Conservation (phyloP, 2,888 invertebrate species). For the Drepana falcataria region DNA sequence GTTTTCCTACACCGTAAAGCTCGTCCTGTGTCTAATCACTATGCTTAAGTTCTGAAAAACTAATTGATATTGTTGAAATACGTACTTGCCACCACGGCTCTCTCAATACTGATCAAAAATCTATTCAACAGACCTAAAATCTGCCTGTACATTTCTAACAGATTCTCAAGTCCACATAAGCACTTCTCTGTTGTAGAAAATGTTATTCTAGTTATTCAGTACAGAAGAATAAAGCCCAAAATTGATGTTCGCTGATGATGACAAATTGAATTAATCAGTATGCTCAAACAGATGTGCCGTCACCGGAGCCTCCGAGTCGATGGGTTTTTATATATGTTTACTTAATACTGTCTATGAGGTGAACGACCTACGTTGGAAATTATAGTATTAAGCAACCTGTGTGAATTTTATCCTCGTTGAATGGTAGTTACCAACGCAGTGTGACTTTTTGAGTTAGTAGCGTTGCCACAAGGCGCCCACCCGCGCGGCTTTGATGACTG, state of each 20-base stretch:
- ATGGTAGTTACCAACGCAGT: conserved; percentile 21
- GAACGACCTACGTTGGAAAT: conserved; percentile 45
- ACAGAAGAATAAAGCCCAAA: neutral
- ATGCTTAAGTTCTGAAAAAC: too few relatives aligned
- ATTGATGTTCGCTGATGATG: neutral
- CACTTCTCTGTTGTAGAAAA: neutral
- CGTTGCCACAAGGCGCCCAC: conserved; percentile 34
- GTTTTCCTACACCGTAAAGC: too few relatives aligned
- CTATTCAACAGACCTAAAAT: too few relatives aligned
- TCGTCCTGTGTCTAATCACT: too few relatives aligned
- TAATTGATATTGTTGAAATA: too few relatives aligned
- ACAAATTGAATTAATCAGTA: neutral
- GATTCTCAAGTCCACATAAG: too few relatives aligned
- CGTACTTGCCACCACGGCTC: too few relatives aligned
- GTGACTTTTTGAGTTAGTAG: conserved; percentile 30
- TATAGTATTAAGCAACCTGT: conserved; percentile 37
- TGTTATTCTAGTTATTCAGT: neutral
- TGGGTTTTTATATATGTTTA: conserved; percentile 6
- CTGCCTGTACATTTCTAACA: too few relatives aligned
- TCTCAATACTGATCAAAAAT: too few relatives aligned
- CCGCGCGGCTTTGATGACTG: conserved; percentile 37
- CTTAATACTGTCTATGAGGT: conserved; percentile 29
- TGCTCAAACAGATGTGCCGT: neutral
- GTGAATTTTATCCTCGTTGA: conserved; percentile 27
- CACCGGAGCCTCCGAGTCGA: neutral